These are phyloP conservation scores for Cotesia chilonis DNA, from an alignment of 1,140 invertebrate species.

Conservation along the genomic window DNA sequence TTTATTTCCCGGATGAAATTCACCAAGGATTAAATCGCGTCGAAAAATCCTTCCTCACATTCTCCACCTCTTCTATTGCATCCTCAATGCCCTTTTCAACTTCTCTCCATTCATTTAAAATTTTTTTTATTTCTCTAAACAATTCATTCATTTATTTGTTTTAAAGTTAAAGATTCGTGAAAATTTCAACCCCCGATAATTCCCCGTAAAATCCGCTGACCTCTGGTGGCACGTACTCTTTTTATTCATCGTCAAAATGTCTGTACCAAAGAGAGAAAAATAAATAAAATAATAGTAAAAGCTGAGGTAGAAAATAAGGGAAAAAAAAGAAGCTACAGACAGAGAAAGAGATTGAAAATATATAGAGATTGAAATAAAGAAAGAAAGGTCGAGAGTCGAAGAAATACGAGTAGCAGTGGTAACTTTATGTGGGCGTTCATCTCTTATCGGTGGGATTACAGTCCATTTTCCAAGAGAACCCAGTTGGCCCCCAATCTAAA, in stretches of 20 bases:
- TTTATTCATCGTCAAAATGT: conserved; percentile 2
- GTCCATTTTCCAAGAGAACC: conserved; percentile 54
- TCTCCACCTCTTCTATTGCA: neutral
- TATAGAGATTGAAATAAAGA: conserved; percentile 10
- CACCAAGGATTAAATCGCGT: conserved; percentile 31
- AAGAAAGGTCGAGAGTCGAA: conserved; percentile 24
- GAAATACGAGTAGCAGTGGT: conserved; percentile 15
- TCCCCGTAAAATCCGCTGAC: conserved; percentile 3
- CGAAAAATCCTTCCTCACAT: conserved; percentile 18
- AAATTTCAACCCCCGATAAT: conserved; percentile 9
- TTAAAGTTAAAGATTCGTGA: too few relatives aligned
- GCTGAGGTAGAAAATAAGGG: neutral
- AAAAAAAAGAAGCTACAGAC: neutral
- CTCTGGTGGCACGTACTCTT: neutral
- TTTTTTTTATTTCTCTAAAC: too few relatives aligned
- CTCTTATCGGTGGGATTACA: conserved; percentile 61
- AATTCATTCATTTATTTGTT: neutral
- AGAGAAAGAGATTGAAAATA: neutral
- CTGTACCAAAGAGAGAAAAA: neutral
- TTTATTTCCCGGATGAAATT: conserved; percentile 37
- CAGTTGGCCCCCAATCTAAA: conserved; percentile 8
- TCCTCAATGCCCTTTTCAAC: too few relatives aligned
- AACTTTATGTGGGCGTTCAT: conserved; percentile 43
- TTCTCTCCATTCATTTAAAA: too few relatives aligned
- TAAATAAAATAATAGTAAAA: too few relatives aligned